phyloP scores from a whole-genome alignment of 2,888 invertebrate genomes.

The Acronicta psi region DNA sequence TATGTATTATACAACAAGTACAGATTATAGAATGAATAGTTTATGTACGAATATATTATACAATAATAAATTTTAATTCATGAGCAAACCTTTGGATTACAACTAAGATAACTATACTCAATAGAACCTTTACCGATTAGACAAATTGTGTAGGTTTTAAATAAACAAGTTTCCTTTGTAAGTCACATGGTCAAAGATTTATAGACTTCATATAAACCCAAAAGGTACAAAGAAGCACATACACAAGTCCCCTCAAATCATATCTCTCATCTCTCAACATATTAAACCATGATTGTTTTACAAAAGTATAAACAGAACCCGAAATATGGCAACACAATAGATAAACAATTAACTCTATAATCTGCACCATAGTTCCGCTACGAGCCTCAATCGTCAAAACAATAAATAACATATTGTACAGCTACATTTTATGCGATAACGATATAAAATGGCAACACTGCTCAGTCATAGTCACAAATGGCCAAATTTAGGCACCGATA shows the following conservation, averaged over 20 bases:
- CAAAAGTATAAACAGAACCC: background rate
- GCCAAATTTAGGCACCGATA: constrained; percentile 46
- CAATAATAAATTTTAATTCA: background rate
- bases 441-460: constrained; percentile 52
- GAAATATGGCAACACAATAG: constrained; percentile 10
- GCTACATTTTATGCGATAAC: constrained; percentile 46
- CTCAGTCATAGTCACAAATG: constrained; percentile 48
- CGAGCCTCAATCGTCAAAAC: constrained; percentile 27
- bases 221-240: too few species aligned
- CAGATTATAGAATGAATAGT: constrained; percentile 32
- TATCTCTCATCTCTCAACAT: too few species aligned
- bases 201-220: too few species aligned
- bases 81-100: too few species aligned
- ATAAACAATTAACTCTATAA: constrained; percentile 23
- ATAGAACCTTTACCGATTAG: too few species aligned
- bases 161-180: too few species aligned
- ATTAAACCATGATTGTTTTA: background rate
- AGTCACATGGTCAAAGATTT: too few species aligned
- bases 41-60: constrained; percentile 5
- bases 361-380: constrained; percentile 19
- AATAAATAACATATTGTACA: constrained; percentile 46
- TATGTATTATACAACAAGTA: constrained; percentile 17
- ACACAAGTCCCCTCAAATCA: too few species aligned
- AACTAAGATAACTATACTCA: too few species aligned
- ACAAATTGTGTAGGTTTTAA: too few species aligned